Base-by-base conservation (phyloP, 2,888 invertebrate species). In the Leucoma salicis region DNA sequence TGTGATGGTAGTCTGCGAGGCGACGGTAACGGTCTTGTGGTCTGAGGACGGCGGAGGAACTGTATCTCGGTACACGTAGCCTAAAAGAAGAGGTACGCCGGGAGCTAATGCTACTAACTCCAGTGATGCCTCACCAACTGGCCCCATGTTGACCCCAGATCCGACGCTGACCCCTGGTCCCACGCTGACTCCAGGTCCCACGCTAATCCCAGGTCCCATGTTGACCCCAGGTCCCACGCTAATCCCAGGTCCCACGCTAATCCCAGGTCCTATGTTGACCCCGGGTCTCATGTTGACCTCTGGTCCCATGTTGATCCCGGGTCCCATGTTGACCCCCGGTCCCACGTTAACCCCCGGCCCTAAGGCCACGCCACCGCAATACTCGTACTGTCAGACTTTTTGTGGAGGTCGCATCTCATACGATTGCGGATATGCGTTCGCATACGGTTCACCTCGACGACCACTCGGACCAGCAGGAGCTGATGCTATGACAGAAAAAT, bases 401-500 rank as follows among this genome's bases (percentile, higher is more conserved):
- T 94, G 93, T 71, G 92, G 87, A 45, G 92, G 91, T 51, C 94
- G 92, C 94, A 95, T 93, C 90, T 94, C 95, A 87, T 93, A 93
- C 66, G 92, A 90, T 78, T 92, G 91, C 66, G 92, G 92, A 87
- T 94, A 94, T 46, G 94, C 94, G 66, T 93, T 93, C 53, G 94
- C 94, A 85, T 94, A 94, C 46, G 93, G 88, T 78, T 94, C 93
- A 82, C 91, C 71, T 70, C 90, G 86, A 60, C 78, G 75, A 62
- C 82, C 83, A 65, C 86, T 86, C 36, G 90, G 84, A 14, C 90
- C 81, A 42, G 84, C 78, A 50, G 84, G 83, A 57, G 91, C 91
- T 49, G 86, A 78, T 24, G 74, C 75, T 57, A 66, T 7, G 16
- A 50, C 4, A 3, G 7, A 37, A 18, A 25, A 14, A 34, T 25